Conservation (phyloP, 2,113 vertebrate species). For the Mesembrinibis cayennensis region DNA sequence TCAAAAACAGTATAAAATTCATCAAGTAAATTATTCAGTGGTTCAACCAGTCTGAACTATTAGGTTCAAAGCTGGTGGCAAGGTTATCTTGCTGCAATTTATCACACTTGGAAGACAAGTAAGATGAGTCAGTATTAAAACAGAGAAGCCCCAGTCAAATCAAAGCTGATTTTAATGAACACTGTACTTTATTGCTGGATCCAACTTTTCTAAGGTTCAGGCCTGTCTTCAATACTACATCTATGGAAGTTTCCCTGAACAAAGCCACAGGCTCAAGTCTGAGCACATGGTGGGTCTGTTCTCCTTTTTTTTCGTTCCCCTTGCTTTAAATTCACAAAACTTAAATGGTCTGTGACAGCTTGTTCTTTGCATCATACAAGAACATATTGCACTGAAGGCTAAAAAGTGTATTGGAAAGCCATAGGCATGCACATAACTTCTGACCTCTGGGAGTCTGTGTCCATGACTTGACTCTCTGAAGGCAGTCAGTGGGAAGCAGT, state of each 20-base stretch:
- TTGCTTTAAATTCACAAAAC: background rate
- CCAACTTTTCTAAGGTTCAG: background rate
- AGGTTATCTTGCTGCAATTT: background rate
- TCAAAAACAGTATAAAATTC: background rate
- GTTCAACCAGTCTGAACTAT: background rate
- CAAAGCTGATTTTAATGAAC: background rate
- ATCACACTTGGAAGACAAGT: background rate
- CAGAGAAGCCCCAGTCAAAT: background rate
- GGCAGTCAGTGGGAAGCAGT: background rate
- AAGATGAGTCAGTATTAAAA: background rate
- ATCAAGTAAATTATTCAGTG: background rate
- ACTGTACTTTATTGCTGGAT: background rate
- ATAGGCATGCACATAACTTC: background rate
- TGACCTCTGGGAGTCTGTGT: background rate
- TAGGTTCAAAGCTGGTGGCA: background rate
- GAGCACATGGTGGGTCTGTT: background rate
- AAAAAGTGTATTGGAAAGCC: background rate
- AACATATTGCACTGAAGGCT: background rate
- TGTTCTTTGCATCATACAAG: background rate
- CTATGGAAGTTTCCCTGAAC: background rate
- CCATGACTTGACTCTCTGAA: background rate
- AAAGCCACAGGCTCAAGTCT: background rate
- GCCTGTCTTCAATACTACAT: background rate
- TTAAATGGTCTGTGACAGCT: background rate
- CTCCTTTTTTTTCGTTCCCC: background rate